phyloP scores from a whole-genome alignment of 2,888 invertebrate genomes.

The Phasia obesa region DNA sequence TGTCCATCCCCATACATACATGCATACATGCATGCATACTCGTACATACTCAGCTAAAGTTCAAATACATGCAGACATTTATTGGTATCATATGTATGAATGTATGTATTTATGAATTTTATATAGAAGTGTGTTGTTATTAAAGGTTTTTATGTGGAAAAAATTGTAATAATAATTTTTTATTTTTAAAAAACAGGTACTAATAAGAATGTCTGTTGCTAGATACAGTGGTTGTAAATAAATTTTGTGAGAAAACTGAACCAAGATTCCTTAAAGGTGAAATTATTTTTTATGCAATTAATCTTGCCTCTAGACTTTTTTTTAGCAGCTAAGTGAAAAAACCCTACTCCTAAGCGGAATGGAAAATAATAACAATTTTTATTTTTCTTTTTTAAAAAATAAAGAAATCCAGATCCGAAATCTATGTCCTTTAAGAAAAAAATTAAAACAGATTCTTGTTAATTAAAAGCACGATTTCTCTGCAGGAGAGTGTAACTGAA shows the following conservation, averaged over 20 bases:
- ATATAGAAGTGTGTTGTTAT: slow-evolving; percentile 56
- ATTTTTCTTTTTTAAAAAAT: too few species aligned
- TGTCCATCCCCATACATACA: slow-evolving; percentile 38
- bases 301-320: too few species aligned
- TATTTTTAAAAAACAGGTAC: slow-evolving; percentile 13
- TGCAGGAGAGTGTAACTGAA: too few species aligned
- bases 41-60: not conserved
- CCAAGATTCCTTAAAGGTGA: too few species aligned
- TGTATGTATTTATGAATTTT: slow-evolving; percentile 13
- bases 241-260: not conserved
- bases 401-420: too few species aligned
- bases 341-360: too few species aligned
- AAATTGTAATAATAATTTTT: slow-evolving; percentile 49
- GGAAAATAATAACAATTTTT: too few species aligned
- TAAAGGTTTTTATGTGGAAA: slow-evolving; percentile 54
- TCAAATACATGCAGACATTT: slow-evolving; percentile 13
- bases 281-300: too few species aligned
- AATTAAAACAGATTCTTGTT: too few species aligned
- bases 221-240: slow-evolving; percentile 46
- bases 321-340: too few species aligned
- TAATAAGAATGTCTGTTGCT: slow-evolving; percentile 20
- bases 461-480: too few species aligned
- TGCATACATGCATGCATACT: not conserved
- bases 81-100: not conserved
- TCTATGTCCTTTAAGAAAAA: too few species aligned